phyloP scores from a whole-genome alignment of 2,113 vertebrate species.

The Pavo muticus region DNA sequence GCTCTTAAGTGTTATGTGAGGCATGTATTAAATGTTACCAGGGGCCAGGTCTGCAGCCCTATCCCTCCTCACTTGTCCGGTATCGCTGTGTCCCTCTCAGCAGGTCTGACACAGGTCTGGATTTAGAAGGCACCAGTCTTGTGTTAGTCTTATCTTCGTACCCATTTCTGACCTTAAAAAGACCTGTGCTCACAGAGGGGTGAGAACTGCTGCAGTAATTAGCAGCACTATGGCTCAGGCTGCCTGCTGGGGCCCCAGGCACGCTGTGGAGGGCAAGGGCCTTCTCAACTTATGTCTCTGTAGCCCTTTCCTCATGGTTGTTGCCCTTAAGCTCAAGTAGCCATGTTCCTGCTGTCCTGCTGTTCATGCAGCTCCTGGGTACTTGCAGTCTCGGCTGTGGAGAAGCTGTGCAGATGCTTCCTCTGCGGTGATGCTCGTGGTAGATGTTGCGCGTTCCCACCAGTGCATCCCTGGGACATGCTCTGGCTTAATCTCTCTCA shows the following conservation, averaged over 20 bases:
- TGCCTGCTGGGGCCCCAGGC: accelerated
- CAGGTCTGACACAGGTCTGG: neutral
- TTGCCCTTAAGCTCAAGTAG: neutral
- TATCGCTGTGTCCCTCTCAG: neutral
- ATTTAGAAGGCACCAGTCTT: slow-evolving; percentile 1
- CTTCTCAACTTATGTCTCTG: neutral
- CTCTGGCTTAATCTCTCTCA: neutral
- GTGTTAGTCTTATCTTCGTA: neutral
- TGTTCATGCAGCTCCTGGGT: accelerated
- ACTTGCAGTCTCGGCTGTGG: accelerated
- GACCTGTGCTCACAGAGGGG: neutral
- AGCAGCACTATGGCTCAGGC: neutral
- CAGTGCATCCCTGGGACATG: neutral
- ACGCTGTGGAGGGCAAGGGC: accelerated
- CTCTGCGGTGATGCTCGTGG: neutral
- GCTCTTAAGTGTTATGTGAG: slow-evolving; percentile 52
- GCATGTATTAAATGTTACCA: slow-evolving; percentile 28
- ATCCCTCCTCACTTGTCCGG: neutral
- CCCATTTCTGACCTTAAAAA: neutral
- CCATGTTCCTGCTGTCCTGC: neutral
- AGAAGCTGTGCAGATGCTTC: neutral
- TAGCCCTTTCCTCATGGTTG: accelerated
- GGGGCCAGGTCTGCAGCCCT: neutral
- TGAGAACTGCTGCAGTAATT: neutral
- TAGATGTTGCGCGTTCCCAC: accelerated